These are phyloP conservation scores for Argyrosomus regius DNA, from an alignment of 2,797 vertebrate genomes.

Conservation along the genomic window DNA sequence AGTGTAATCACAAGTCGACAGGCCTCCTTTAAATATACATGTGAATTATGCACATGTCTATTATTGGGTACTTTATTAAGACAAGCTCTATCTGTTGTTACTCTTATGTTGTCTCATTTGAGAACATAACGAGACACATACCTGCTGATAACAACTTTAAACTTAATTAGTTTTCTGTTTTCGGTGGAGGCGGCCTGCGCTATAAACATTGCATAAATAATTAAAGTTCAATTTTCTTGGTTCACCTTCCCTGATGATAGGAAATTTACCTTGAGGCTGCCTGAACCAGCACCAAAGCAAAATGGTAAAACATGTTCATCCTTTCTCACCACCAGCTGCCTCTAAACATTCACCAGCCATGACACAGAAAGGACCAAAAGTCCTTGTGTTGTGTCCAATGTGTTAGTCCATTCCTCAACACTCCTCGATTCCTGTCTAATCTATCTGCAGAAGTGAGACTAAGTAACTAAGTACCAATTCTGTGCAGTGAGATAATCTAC, in stretches of 20 bases:
- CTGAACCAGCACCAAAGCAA: conserved; percentile 25
- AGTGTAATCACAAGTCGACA: conserved; percentile 27
- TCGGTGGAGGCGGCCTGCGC: conserved; percentile 13
- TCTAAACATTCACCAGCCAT: background rate
- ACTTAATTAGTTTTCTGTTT: conserved; percentile 45
- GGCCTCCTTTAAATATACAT: conserved; percentile 52
- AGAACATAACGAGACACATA: conserved; percentile 15
- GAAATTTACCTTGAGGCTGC: conserved; percentile 51
- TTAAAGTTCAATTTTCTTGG: conserved; percentile 67
- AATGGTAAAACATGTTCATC: background rate
- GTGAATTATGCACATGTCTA: conserved; percentile 7
- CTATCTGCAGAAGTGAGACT: background rate
- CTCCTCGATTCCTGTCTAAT: background rate
- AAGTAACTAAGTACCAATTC: too few relatives aligned
- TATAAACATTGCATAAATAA: conserved; percentile 67
- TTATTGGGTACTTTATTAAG: conserved; percentile 33
- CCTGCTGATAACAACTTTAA: conserved; percentile 46
- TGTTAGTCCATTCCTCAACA: background rate
- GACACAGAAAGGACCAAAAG: background rate
- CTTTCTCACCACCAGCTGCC: background rate
- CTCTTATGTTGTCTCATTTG: conserved; percentile 17
- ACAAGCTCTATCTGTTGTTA: conserved; percentile 2
- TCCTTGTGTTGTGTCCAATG: too few relatives aligned
- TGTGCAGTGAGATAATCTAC: too few relatives aligned
- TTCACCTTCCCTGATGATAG: conserved; percentile 41